phyloP scores from a whole-genome alignment of 2,113 vertebrate genomes.

The Papio anubis region DNA sequence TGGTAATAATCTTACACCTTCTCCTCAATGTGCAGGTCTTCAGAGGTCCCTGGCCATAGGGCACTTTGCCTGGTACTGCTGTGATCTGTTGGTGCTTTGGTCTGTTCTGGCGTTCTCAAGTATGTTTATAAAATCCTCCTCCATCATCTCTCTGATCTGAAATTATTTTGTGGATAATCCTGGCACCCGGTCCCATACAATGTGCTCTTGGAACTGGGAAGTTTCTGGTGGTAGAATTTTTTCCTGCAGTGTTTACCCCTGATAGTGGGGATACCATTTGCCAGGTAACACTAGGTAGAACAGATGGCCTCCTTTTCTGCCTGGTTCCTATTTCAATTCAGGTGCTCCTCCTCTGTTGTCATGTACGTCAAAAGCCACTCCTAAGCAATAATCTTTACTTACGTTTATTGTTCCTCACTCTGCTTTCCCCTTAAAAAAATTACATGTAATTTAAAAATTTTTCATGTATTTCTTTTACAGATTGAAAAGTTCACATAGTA shows the following conservation, averaged over 20 bases:
- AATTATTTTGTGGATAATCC: slow-evolving; percentile 48
- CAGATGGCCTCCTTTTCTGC: slow-evolving; percentile 81
- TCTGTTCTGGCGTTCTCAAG: not conserved
- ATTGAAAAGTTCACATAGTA: not conserved
- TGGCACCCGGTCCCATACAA: slow-evolving; percentile 48
- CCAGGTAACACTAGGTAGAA: slow-evolving; percentile 76
- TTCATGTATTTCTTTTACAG: not conserved
- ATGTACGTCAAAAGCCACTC: not conserved
- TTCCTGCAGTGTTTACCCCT: slow-evolving; percentile 76
- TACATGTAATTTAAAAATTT: not conserved
- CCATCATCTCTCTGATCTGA: not conserved
- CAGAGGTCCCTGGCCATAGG: not conserved
- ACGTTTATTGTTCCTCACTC: not conserved
- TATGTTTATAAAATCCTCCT: not conserved
- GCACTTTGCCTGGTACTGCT: not conserved
- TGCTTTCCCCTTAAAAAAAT: not conserved
- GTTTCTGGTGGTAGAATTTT: slow-evolving; percentile 74
- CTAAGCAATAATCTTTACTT: not conserved
- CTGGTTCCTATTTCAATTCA: slow-evolving; percentile 72
- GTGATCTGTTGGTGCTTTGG: not conserved
- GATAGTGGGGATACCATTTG: slow-evolving; percentile 30
- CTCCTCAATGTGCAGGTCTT: not conserved
- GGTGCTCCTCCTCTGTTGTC: slow-evolving; percentile 24
- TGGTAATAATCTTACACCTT: not conserved
- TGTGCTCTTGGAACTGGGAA: slow-evolving; percentile 63